Base-by-base conservation (phyloP, 1,140 invertebrate genomes). In the Pseudomyrmex sp. region DNA sequence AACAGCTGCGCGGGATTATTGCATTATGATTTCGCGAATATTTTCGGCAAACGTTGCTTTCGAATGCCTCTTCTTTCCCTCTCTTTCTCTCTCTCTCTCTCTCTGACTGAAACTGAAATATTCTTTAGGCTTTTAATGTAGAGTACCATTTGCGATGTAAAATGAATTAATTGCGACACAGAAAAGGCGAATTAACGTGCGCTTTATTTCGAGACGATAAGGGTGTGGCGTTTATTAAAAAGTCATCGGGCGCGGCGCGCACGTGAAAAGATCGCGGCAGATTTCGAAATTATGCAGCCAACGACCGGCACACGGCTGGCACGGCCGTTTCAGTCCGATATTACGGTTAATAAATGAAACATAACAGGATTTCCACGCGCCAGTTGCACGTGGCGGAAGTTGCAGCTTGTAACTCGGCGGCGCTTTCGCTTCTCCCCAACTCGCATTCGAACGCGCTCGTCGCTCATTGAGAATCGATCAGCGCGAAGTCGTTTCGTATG, bases 311-410 rank as follows among this genome's bases (percentile, higher is more conserved):
- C 0, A 72, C 76, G 20, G 61, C 66, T 26, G 54, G 63, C 63
- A 59, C 54, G 35, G 76, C 76, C 58, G 59, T 72, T 80, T 59
- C 66, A 80, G 76, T 61, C 56, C 70, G 54, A 80, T 80, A 80
- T 80, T 72, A 72, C 59, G 76, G 66, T 72, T 80, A 72, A 80
- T 80, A 80, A 80, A 80, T 80, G 76, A 80, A 80, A 80, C 76
- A 80, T 80, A 80, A 80, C 76, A 35, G 76, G 76, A 80, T 80
- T 72, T 80, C 76, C 54, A 72, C 76, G 59, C 76, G 76, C 76
- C 76, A 79, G 76, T 79, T 70, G 65, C 76, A 79, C 76, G 70
- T 26, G 65, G 76, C 54, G 76, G 54, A 80, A 80, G 76, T 80
- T 80, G 66, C 76, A 59, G 13, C 35, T 35, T 46, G 18, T 54